Evolutionary conservation across 2,113 vertebrate species (phyloP).

Genomic region (Plecturocebus donacophilus): DNA sequence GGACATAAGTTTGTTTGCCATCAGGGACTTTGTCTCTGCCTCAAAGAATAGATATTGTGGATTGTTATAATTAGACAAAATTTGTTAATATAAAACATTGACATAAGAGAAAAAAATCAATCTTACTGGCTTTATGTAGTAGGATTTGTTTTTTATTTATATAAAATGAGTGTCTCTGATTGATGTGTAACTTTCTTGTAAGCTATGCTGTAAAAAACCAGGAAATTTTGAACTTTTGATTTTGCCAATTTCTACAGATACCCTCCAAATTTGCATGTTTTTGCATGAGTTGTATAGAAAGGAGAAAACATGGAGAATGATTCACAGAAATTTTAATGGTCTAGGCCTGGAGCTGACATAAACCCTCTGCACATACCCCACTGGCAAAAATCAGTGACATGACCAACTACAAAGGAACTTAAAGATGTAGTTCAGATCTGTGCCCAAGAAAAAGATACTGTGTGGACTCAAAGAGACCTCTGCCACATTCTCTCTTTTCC

Average conservation of each 20-base stretch:
- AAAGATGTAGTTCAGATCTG: neutral
- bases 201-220: neutral
- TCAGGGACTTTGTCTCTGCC: neutral
- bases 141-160: neutral
- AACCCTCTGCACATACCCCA: neutral
- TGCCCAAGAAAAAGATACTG: neutral
- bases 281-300: neutral
- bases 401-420: neutral
- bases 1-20: neutral
- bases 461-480: neutral
- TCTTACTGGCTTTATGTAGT: neutral
- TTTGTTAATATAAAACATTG: neutral
- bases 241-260: neutral
- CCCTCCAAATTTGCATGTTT: neutral
- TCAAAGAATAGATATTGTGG: neutral
- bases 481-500: neutral
- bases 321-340: neutral
- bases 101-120: neutral
- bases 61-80: neutral
- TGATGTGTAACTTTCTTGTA: neutral
- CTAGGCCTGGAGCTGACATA: neutral
- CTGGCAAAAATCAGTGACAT: neutral
- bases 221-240: neutral
- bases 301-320: neutral
- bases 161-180: neutral